Evolutionary conservation across 1,140 invertebrate species (phyloP), one percentile per base, ranked within the genome.

Genomic region (Drosophila bocki): DNA sequence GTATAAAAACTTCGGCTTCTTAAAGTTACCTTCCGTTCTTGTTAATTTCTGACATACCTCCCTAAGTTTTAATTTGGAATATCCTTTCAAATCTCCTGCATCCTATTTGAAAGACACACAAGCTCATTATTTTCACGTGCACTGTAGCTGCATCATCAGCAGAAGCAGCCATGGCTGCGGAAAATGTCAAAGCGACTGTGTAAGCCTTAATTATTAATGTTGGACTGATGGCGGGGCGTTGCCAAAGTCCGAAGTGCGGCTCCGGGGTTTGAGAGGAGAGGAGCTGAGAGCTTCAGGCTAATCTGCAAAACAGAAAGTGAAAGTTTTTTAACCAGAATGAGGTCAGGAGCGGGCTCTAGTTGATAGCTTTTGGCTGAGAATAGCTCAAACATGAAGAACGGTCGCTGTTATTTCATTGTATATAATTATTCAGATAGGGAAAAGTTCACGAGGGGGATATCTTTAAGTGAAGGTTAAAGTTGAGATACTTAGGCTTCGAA

Each of bases 171-270:
- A 45, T 62, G 75, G 33, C 61, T 75, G 61, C 57, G 51, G 50
- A 67, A 79, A 75, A 72, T 79, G 83, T 76, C 69, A 82, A 75
- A 75, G 81, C 78, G 59, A 69, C 59, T 61, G 77, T 82, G 65
- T 59, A 37, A 75, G 42, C 62, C 42, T 87, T 68, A 78, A 87
- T 84, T 65, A 87, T 87, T 87, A 68, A 87, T 87, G 68, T 33
- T 48, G 58, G 71, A 29, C 79, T 75, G 70, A 82, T 77, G 80
- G 62, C 53, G 74, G 45, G 75, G 54, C 41, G 60, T 70, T 79
- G 60, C 42, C 80, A 69, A 69, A 69, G 69, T 39, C 41, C 35
- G 9, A 63, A 60, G 68, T 44, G 42, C 33, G 15, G 41, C 3
- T 32, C 29, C 29, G 26, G 33, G 29, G 33, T 15, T 54, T 54